phyloP scores from a whole-genome alignment of 2,113 vertebrate genomes.

The Meleagris gallopavo region DNA sequence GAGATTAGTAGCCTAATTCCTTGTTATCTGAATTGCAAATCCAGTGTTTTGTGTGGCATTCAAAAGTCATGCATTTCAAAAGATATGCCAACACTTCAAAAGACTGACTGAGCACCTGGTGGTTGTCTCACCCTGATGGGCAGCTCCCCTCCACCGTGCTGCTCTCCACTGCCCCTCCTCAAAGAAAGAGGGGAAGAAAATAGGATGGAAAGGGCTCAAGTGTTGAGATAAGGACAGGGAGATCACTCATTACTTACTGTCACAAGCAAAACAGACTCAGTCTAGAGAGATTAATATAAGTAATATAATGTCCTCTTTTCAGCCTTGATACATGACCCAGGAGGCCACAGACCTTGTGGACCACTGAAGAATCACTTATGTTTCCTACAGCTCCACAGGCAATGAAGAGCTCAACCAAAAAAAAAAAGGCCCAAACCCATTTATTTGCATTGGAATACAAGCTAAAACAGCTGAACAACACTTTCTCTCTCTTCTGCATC shows the following conservation, averaged over 20 bases:
- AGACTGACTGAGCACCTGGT: conserved; percentile 25
- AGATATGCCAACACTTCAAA: conserved; percentile 40
- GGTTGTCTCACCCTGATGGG: not conserved
- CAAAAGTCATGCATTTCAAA: conserved; percentile 29
- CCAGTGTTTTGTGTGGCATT: not conserved
- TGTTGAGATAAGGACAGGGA: not conserved
- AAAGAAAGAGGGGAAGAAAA: not conserved
- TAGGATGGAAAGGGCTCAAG: not conserved
- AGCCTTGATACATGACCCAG: not conserved
- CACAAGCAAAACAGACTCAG: not conserved
- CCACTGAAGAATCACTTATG: not conserved
- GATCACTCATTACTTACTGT: not conserved
- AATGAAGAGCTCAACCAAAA: not conserved
- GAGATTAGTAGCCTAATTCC: conserved; percentile 34
- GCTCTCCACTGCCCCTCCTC: not conserved
- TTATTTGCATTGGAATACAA: not conserved
- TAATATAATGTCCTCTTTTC: not conserved
- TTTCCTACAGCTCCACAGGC: not conserved
- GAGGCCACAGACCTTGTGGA: not conserved
- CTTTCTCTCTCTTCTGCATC: not conserved
- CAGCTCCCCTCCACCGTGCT: not conserved
- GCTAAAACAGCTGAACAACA: not conserved
- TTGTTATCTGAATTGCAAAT: conserved; percentile 43
- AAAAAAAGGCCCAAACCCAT: not conserved
- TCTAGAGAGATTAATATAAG: not conserved